Evolutionary conservation across 2,888 invertebrate genomes (phyloP).

Genomic region (Blastobasis adustella): DNA sequence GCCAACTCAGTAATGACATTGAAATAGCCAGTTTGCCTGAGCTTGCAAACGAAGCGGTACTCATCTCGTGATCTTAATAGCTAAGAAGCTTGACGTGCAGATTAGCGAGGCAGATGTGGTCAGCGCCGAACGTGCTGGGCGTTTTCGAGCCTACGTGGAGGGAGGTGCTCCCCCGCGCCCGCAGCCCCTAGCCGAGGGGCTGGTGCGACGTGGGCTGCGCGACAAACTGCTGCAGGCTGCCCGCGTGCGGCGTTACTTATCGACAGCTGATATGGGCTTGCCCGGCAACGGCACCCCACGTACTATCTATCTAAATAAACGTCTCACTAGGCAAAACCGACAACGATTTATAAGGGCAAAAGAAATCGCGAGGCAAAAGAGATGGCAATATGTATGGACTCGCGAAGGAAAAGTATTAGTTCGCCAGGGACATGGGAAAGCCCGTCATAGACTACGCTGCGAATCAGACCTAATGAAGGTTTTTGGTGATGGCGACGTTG

Average conservation of each 20-base stretch:
- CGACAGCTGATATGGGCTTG: background rate
- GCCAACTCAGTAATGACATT: background rate
- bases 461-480: no score
- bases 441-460: no score
- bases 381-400: background rate
- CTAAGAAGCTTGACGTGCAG: background rate
- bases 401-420: background rate
- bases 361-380: background rate
- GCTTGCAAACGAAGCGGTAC: background rate
- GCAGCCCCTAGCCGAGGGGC: background rate
- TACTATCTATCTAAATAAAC: constrained; percentile 2
- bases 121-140: background rate
- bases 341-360: background rate
- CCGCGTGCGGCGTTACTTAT: no score
- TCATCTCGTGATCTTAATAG: background rate
- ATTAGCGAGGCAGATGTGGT: background rate
- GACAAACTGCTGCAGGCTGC: background rate
- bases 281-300: background rate
- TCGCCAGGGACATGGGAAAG: no score
- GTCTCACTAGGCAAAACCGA: background rate
- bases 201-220: background rate
- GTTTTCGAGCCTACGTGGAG: background rate
- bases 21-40: background rate
- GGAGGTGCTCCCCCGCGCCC: background rate
- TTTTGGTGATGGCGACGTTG: no score